Evolutionary conservation across 1,140 invertebrate genomes (phyloP), one percentile per base, ranked within the genome.

Genomic region (Drosophila triauraria): DNA sequence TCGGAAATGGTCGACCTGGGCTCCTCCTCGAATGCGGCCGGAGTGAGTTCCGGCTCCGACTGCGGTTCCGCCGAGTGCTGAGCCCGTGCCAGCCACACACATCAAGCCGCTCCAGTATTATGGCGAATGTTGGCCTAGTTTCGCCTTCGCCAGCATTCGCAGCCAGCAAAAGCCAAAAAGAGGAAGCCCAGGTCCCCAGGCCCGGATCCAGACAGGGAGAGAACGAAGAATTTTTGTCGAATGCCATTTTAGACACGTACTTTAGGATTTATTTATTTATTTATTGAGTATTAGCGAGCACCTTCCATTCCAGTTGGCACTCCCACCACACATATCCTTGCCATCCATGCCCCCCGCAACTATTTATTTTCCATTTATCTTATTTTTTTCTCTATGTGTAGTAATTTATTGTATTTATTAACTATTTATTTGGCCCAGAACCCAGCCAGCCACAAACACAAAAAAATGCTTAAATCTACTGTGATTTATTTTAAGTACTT

Each of bases 401-500:
- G 50, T 78, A 68, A 80, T 75, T 80, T 80, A 80, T 40, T 42
- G 23, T 64, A 61, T 63, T 42, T 85, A 47, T 68, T 59, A 76
- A 2, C 42, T 63, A 75, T 70, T 82, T 54, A 76, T 58, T 80
- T 59, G 1, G 59, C 59, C 59, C 43, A 48, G 47, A 38, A 63
- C 48, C 53, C 53, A 64, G 43, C 42, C 50, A 70, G 38, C 78
- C 44, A 57, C 42, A 75, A 78, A 86, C 65, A 86, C 65, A 87
- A 76, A 61, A 84, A 83, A 80, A 79, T 86, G 78, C 71, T 91
- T 90, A 91, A 79, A 91, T 77, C 86, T 75, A 86, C 86, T 90
- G 84, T 88, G 84, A 88, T 88, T 88, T 88, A 90, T 90, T 90
- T 88, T 88, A 88, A 88, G 84, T 88, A 84, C 64, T 84, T 87